These are phyloP conservation scores for Caenorhabditis parvicauda DNA, from an alignment of 2,888 invertebrate species.

Conservation along the genomic window DNA sequence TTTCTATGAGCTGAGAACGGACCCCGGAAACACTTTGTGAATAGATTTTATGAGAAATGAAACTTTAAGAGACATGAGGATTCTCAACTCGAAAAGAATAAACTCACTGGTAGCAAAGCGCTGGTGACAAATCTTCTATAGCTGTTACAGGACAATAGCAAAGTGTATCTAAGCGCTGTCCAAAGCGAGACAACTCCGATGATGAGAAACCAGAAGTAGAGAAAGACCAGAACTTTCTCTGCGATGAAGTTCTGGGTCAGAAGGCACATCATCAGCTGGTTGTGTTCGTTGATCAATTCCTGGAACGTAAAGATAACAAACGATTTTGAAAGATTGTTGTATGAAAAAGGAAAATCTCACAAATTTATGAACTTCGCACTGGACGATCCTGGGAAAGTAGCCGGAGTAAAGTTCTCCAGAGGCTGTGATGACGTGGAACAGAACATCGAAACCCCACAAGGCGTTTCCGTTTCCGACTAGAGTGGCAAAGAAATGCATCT, in stretches of 20 bases:
- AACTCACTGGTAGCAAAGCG: no score
- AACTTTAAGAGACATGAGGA: no score
- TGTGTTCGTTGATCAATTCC: conserved; percentile 1
- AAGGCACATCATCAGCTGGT: conserved; percentile 10
- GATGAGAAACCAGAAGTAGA: conserved; percentile 34
- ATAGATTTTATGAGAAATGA: no score
- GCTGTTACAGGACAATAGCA: no score
- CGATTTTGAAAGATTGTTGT: neutral
- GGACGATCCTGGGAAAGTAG: conserved; percentile 1
- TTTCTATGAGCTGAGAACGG: no score
- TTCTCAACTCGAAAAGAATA: no score
- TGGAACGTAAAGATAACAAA: neutral
- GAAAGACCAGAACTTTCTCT: conserved; percentile 29
- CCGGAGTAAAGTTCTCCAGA: neutral
- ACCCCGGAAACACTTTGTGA: no score
- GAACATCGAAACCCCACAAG: conserved; percentile 24
- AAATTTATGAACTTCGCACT: conserved; percentile 9
- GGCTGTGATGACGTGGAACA: neutral
- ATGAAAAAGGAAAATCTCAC: no score
- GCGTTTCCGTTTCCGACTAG: conserved; percentile 16
- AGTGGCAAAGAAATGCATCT: conserved; percentile 12
- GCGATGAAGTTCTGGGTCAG: conserved; percentile 26
- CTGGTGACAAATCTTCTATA: no score
- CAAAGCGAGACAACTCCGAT: conserved; percentile 8
- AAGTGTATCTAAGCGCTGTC: conserved; percentile 15